Evolutionary conservation across 2,888 invertebrate species (phyloP), one percentile per base, ranked within the genome.

Genomic region (Rhabditophanes sp.): DNA sequence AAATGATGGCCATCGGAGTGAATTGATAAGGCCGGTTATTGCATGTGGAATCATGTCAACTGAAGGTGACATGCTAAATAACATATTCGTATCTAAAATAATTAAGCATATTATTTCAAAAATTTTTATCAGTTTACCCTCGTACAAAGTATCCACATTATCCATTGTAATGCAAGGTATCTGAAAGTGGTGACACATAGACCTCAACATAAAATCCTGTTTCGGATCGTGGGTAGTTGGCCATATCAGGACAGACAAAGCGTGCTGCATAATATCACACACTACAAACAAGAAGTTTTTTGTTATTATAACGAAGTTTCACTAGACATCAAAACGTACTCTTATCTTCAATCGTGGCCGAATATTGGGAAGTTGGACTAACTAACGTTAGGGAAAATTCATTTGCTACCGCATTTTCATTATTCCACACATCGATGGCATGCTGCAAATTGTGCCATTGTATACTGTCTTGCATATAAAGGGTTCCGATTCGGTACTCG

Each of bases 141-240:
- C 16, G 12, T 16, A 15, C 27, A 16, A 24, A 12, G 15, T 9
- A 16, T 32, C 25, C 25, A 45, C 39, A 20, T 36, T 25, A 30
- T 40, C 30, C 29, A 37, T 46, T 3, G 42, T 37, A n/a, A 52
- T 30, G 27, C 54, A 46, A 14, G 51, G 46, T 19, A 51, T 33
- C 28, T 45, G 44, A 24, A 54, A 52, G 23, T 51, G 54, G 35
- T 58, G 50, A 34, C 58, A 58, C 58, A 59, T 59, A 12, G 50
- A 51, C 40, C 48, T 39, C 15, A 56, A 33, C 16, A 39, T 39
- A 24, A 44, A 36, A 23, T 56, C 51, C 30, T 53, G 44, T 11
- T 41, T 33, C 14, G 37, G 30, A 22, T 43, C 45, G 12, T 17
- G 27, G 11, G 41, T 42, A 3, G 45, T 36, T 9, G 51, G 42